These are phyloP conservation scores for Spicauda simplicius DNA, from an alignment of 2,888 invertebrate species.

Conservation along the genomic window DNA sequence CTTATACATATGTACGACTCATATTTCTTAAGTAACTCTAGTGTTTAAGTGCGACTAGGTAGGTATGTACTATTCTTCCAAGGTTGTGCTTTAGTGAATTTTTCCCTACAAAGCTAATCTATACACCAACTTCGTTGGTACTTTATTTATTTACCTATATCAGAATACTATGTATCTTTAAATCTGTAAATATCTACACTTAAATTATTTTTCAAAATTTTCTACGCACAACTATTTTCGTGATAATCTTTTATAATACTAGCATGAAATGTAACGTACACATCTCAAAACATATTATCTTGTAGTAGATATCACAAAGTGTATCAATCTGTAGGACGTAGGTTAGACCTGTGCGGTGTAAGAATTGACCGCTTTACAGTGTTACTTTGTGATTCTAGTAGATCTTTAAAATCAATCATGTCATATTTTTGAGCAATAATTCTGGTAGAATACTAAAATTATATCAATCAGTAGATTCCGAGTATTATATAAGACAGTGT, in stretches of 20 bases:
- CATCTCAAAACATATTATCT: slow-evolving; percentile 43
- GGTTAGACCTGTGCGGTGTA: slow-evolving; percentile 12
- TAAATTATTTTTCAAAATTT: slow-evolving; percentile 60
- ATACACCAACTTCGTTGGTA: slow-evolving; percentile 51
- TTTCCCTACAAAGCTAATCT: slow-evolving; percentile 62
- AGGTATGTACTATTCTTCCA: slow-evolving; percentile 80
- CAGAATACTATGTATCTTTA: slow-evolving; percentile 52
- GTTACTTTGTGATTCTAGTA: slow-evolving; percentile 14
- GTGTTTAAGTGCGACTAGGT: slow-evolving; percentile 79
- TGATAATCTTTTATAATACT: slow-evolving; percentile 66
- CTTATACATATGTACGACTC: slow-evolving; percentile 67
- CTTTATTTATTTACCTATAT: slow-evolving; percentile 50
- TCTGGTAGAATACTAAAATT: slow-evolving; percentile 2
- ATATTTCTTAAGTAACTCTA: slow-evolving; percentile 76
- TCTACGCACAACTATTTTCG: slow-evolving; percentile 81
- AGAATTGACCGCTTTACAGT: slow-evolving; percentile 6
- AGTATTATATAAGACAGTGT: background rate
- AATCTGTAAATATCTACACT: slow-evolving; percentile 63
- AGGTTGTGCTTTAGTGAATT: slow-evolving; percentile 84
- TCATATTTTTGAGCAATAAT: slow-evolving; percentile 14
- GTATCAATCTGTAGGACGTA: slow-evolving; percentile 24
- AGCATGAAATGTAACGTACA: slow-evolving; percentile 49
- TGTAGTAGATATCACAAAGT: slow-evolving; percentile 45
- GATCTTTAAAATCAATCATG: slow-evolving; percentile 14
- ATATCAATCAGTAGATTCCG: slow-evolving; percentile 7